Evolutionary conservation across 2,797 vertebrate genomes (phyloP).

Genomic region (Triplophysa yarkandensis): DNA sequence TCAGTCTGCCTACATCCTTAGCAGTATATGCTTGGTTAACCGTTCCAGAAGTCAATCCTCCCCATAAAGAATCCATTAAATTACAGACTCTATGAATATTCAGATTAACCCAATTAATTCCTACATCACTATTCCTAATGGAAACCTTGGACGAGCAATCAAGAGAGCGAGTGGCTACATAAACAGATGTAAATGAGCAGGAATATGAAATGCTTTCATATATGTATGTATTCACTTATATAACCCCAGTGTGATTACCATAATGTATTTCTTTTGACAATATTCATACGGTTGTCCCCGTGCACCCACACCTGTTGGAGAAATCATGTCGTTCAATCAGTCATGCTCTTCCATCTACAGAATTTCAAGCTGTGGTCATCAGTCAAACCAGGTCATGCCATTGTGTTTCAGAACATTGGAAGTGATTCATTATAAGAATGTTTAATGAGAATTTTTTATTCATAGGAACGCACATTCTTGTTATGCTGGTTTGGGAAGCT

Average conservation of each 20-base stretch:
- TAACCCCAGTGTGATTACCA: constrained; percentile 26
- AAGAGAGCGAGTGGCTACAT: neutral
- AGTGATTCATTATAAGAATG: constrained; percentile 6
- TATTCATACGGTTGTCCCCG: neutral
- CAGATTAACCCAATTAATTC: constrained; percentile 17
- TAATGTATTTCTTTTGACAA: neutral
- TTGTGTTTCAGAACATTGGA: constrained; percentile 13
- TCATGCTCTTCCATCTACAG: neutral
- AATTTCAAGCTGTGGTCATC: constrained; percentile 18
- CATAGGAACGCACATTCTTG: neutral
- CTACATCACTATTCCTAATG: constrained; percentile 12
- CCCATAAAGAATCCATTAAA: neutral
- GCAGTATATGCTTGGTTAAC: neutral
- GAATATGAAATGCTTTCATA: constrained; percentile 13
- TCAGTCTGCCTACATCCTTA: neutral
- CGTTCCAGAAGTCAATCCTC: neutral
- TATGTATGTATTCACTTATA: neutral
- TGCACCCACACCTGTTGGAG: neutral
- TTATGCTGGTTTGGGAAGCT: neutral
- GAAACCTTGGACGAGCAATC: neutral
- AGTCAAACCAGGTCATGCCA: constrained; percentile 12
- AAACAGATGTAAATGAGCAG: constrained; percentile 16
- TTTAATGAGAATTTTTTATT: constrained; percentile 6
- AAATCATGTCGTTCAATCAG: neutral
- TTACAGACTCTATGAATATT: constrained; percentile 8